phyloP scores from a whole-genome alignment of 2,797 vertebrate genomes.

The Protonibea diacanthus region DNA sequence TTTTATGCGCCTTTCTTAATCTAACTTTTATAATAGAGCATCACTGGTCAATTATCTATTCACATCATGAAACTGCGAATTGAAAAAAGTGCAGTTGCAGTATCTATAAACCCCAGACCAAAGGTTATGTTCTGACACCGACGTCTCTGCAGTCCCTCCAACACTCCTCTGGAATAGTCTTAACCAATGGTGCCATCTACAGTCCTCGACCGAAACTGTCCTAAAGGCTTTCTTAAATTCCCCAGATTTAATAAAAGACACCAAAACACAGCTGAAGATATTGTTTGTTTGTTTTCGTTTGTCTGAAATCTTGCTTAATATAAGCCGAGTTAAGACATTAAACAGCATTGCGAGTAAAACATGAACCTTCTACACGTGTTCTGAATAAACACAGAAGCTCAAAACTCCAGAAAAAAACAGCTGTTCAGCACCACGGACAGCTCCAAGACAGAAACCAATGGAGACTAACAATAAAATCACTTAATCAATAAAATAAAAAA shows the following conservation, averaged over 20 bases:
- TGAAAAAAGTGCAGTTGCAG: neutral
- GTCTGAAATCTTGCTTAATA: neutral
- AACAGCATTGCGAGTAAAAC: neutral
- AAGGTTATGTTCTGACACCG: neutral
- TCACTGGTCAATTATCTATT: neutral
- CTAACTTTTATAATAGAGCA: neutral
- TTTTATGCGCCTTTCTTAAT: no score
- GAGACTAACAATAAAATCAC: neutral
- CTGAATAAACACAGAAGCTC: neutral
- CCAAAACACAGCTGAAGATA: neutral
- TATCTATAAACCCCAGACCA: neutral
- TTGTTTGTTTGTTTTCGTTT: neutral
- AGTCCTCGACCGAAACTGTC: slow-evolving; percentile 57
- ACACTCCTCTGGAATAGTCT: slow-evolving; percentile 11
- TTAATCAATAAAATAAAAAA: no score
- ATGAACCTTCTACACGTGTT: neutral
- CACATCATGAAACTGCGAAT: neutral
- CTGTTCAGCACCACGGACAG: slow-evolving; percentile 86
- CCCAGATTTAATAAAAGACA: neutral
- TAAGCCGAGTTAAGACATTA: neutral
- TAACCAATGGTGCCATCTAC: slow-evolving; percentile 82
- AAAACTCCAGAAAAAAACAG: neutral
- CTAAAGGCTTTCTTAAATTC: neutral
- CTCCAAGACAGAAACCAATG: slow-evolving; percentile 7
- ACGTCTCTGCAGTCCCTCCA: no score